Base-by-base conservation (phyloP, 2,888 invertebrate genomes). In the Frankliniella fusca region DNA sequence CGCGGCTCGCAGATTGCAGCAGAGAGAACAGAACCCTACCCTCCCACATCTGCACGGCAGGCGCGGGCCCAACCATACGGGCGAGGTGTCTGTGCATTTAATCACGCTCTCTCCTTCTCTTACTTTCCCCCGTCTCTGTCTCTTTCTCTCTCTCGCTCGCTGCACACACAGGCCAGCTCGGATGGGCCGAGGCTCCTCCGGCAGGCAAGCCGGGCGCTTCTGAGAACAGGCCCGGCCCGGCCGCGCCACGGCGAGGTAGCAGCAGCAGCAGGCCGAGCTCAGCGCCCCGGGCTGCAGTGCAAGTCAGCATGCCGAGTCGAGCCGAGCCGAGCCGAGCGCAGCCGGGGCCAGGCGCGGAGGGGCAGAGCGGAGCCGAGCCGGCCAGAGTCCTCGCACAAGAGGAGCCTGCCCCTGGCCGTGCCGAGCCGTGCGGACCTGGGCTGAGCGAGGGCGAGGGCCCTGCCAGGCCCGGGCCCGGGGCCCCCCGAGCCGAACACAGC, bases 251-350 rank as follows among this genome's bases (percentile, higher is more conserved):
- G n/a, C n/a, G n/a, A n/a, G n/a, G n/a, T n/a, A n/a, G n/a, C n/a
- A 38, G 38, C 3, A 38, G 38, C 38, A 38, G 38, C 38, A 38
- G 38, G 38, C 38, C 38, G 38, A 38, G 38, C 38, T 38, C 38
- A 38, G 70, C 12, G 70, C 23, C 70, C 23, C 23, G 12, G 70
- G 12, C 12, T 23, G 70, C 70, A 76, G 70, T 76, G 70, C 70
- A 76, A 76, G 70, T 76, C 70, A 76, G 70, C 70, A 12, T 23
- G 27, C 70, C 70, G 70, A 76, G 70, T 12, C 23, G 70, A 27
- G 70, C 70, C 70, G 70, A 76, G 70, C 70, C 70, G 70, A 27
- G 18, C 12, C 23, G 70, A 76, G 70, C 27, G 20, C 61, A 76
- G 70, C 70, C 70, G 70, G 12, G 38, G 23, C 27, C 70, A 27